Conservation (phyloP, 2,888 invertebrate genomes). For the Heteromyza rotundicornis region DNA sequence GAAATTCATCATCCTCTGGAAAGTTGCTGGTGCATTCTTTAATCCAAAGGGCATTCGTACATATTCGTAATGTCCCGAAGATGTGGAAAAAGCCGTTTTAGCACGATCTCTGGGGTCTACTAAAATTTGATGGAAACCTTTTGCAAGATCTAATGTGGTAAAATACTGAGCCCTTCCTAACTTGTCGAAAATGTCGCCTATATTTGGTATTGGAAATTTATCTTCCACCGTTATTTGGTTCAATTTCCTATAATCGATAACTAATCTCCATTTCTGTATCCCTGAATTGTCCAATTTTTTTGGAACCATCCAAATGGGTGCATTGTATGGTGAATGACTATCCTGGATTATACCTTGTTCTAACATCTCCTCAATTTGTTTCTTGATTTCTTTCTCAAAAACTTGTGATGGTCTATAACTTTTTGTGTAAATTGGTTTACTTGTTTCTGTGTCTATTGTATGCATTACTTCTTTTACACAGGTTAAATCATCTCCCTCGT, state of each 20-base stretch:
- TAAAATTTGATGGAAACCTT: constrained; percentile 30
- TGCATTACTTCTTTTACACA: not conserved
- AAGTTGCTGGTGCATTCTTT: constrained; percentile 16
- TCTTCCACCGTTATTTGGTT: constrained; percentile 26
- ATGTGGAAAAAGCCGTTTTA: constrained; percentile 35
- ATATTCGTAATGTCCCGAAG: constrained; percentile 24
- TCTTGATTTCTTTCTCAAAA: constrained; percentile 18
- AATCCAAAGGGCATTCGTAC: constrained; percentile 26
- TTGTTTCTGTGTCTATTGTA: not conserved
- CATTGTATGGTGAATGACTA: constrained; percentile 38
- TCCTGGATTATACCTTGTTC: constrained; percentile 38
- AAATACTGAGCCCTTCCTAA: constrained; percentile 38
- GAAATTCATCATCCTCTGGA: constrained; percentile 21
- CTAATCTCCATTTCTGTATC: constrained; percentile 23
- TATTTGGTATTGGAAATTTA: constrained; percentile 31
- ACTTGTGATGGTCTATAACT: constrained; percentile 10
- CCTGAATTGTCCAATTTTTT: constrained; percentile 38
- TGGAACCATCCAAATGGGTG: constrained; percentile 42
- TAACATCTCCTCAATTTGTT: constrained; percentile 30
- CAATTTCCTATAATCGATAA: constrained; percentile 26
- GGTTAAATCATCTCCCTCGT: not conserved
- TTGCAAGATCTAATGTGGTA: constrained; percentile 34
- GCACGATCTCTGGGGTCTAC: constrained; percentile 27
- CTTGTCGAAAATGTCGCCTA: constrained; percentile 33
- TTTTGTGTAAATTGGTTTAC: not conserved